These are phyloP conservation scores for Lepus timidus DNA, from an alignment of 2,113 vertebrate species.

Conservation along the genomic window DNA sequence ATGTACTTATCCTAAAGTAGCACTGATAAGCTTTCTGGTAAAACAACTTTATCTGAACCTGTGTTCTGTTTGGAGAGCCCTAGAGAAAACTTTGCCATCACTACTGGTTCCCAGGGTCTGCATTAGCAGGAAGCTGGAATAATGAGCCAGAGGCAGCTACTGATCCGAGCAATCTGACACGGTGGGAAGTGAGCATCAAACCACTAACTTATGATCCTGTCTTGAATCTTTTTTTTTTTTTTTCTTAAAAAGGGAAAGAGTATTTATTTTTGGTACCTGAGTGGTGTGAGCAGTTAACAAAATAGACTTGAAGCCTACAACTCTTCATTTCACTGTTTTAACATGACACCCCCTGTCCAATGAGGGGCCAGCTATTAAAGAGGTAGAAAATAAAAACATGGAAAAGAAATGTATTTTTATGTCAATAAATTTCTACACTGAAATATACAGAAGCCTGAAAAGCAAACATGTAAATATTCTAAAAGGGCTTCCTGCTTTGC, in stretches of 20 bases:
- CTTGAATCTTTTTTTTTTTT: not conserved
- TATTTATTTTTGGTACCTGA: constrained; percentile 41
- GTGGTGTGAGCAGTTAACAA: not conserved
- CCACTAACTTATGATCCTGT: not conserved
- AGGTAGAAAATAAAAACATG: constrained; percentile 18
- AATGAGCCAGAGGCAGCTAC: too few relatives aligned
- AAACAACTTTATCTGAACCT: not conserved
- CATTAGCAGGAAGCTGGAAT: too few relatives aligned
- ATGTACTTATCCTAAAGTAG: not conserved
- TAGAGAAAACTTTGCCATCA: not conserved
- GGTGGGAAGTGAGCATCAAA: too few relatives aligned
- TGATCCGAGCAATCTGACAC: too few relatives aligned
- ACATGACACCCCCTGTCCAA: not conserved
- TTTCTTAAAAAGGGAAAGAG: constrained; percentile 30
- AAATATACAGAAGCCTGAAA: not conserved
- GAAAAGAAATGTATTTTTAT: not conserved
- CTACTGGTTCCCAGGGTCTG: too few relatives aligned
- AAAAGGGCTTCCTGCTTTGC: not conserved
- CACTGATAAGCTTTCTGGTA: constrained; percentile 12
- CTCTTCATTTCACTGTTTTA: constrained; percentile 29
- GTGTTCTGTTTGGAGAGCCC: not conserved
- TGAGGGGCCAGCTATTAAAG: not conserved
- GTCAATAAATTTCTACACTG: not conserved
- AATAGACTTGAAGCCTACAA: not conserved
- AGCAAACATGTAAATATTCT: not conserved